Conservation (phyloP, 2,888 invertebrate genomes). For the Brenthis ino region DNA sequence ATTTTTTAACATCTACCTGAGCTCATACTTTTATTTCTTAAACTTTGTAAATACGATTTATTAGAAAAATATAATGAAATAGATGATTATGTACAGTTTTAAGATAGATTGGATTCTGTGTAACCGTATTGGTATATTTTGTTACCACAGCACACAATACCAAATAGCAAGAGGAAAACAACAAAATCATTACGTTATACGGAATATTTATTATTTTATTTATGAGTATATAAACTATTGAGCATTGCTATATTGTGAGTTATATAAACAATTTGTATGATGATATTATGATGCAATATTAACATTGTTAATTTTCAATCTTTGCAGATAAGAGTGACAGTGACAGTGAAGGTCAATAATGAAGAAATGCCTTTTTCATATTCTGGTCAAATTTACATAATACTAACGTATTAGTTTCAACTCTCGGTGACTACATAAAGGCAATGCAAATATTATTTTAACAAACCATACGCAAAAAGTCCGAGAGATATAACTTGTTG, state of each 20-base stretch:
- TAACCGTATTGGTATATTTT: too few species aligned
- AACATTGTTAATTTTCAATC: slow-evolving; percentile 21
- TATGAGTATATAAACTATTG: slow-evolving; percentile 4
- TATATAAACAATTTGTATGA: slow-evolving; percentile 9
- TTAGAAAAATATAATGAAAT: too few species aligned
- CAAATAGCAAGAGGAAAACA: too few species aligned
- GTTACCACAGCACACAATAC: too few species aligned
- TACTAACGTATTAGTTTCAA: slow-evolving; percentile 70
- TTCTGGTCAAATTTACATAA: slow-evolving; percentile 82
- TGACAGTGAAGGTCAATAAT: slow-evolving; percentile 95
- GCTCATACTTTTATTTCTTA: too few species aligned
- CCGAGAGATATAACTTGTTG: slow-evolving; percentile 45
- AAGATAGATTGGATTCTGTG: too few species aligned
- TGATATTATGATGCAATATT: slow-evolving; percentile 31
- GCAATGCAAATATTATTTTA: slow-evolving; percentile 14
- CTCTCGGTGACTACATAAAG: slow-evolving; percentile 56
- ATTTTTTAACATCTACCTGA: too few species aligned
- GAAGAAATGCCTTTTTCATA: slow-evolving; percentile 68
- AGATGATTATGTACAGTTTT: too few species aligned
- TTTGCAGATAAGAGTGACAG: slow-evolving; percentile 94
- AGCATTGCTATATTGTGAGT: not conserved
- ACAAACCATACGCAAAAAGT: not conserved
- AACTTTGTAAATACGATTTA: too few species aligned
- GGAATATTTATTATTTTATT: too few species aligned
- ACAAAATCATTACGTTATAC: too few species aligned